Evolutionary conservation across 2,797 vertebrate genomes (phyloP), one percentile per base, ranked within the genome.

Genomic region (Crocodylus rhombifer): DNA sequence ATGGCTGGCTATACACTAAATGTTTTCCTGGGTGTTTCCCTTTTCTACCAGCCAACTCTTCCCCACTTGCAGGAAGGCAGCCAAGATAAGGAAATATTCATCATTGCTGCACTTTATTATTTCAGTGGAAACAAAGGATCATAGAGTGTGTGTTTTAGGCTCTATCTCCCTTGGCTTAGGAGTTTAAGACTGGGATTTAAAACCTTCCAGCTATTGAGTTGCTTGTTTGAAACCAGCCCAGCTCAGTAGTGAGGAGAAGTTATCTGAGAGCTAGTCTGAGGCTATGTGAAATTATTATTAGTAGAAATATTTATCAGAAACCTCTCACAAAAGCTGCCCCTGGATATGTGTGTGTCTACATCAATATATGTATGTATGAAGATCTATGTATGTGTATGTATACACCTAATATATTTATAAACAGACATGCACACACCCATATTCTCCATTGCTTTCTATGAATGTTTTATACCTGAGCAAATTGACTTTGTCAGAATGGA

Each of bases 11-110:
- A 77, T 91, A 77, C 30, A 36, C 61, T 55, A 77, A 80, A 89
- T 89, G 92, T 93, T 97, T 97, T 97, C 97, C 96, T 97, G 94
- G 94, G 95, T 96, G 96, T 97, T 89, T 95, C 94, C 91, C 78
- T 21, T 61, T 92, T 90, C 87, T 82, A 95, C 96, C 96, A 97
- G 96, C 96, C 96, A 97, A 96, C 74, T 94, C 92, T 94, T 96
- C 94, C 95, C 87, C 30, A 18, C 56, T 25, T 95, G 91, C 96
- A 96, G 95, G 96, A 97, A 97, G 74, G 93, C 95, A 94, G 96
- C 97, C 97, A 97, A 97, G 96, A 97, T 97, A 97, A 97, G 97
- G 92, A 93, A 96, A 96, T 96, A 96, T 97, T 93, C 95, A 95
- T 97, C 97, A 97, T 93, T 92, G 95, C 95, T 95, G 83, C 86